Base-by-base conservation (phyloP, 2,113 vertebrate genomes). In the Epinephelus lanceolatus region DNA sequence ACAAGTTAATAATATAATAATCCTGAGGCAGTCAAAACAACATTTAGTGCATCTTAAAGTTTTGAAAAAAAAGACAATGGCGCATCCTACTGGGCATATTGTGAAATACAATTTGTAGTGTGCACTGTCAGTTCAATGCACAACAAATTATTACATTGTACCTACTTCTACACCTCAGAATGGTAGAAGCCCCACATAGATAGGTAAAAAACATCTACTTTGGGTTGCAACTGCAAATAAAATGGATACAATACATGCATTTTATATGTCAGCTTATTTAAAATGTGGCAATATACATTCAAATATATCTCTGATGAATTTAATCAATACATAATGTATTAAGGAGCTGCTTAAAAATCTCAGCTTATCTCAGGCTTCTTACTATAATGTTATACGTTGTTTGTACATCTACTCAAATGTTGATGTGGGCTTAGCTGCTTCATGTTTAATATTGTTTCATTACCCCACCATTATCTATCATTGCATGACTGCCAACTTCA, bases 41-140 rank as follows among this genome's bases (percentile, higher is more conserved):
- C 40, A 25, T 25, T 10, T 33, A 30, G 21, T 25, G 2, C 1
- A 17, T 8, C 11, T 27, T 69, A 14, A 51, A 25, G 3, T 60
- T 68, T 76, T 21, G 30, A 68, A 3, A 55, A 62, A 80, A 75
- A 83, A 42, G 76, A 65, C 85, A 91, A 91, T 85, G 13, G 69
- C 52, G 25, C 85, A 27, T 3, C 76, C 89, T 93, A 69, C 63
- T 85, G 93, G 87, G 9, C 45, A 79, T 21, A 17, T 12, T 56
- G 6, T 27, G 51, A 78, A 85, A 18, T 83, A 21, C 63, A 81
- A 2, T 7, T 8, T 71, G 11, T 6, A 4, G 5, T 30, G 1
- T 21, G n/a, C 40, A 37, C 9, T 19, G 1, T 27, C 6, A 51
- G 15, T 6, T 27, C 40, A 69, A 10, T 6, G 14, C 9, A 30